Evolutionary conservation across 2,113 vertebrate genomes (phyloP).

Genomic region (Phyllostomus discolor): DNA sequence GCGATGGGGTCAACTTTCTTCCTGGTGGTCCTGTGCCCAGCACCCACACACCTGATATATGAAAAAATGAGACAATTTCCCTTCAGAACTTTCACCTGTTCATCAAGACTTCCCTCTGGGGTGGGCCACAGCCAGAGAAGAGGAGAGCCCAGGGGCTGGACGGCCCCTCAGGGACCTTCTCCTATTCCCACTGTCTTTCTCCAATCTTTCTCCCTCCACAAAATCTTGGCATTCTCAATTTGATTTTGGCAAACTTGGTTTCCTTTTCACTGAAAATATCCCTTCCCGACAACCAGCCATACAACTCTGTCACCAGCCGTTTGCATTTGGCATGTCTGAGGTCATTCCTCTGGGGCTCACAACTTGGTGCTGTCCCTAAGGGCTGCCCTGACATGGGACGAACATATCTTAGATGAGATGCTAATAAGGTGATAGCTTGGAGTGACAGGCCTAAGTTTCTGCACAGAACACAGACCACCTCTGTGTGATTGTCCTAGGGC

Average conservation of each 20-base stretch:
- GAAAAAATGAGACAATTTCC: background rate
- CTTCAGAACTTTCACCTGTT: background rate
- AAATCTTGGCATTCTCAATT: background rate
- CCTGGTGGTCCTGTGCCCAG: background rate
- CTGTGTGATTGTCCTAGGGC: background rate
- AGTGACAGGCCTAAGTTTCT: background rate
- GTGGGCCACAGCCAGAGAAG: background rate
- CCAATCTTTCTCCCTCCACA: background rate
- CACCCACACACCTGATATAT: background rate
- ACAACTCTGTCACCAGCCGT: background rate
- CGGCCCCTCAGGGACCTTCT: background rate
- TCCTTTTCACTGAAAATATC: background rate
- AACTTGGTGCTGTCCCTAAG: background rate
- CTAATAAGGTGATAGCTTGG: too few species aligned
- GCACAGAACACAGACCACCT: too few species aligned
- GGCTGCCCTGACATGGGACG: rapidly evolving
- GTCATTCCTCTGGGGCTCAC: background rate
- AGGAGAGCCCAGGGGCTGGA: background rate
- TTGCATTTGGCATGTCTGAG: background rate
- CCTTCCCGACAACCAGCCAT: background rate
- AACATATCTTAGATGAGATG: background rate
- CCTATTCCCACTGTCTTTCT: background rate
- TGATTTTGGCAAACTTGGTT: background rate
- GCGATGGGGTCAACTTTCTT: too few species aligned
- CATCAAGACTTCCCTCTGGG: background rate